Percentiles rank a stretch among this genome's conserved stretches.
These are phyloP conservation scores for Plecturocebus donacophilus DNA, from an alignment of 2,113 vertebrate species.

Conservation along the genomic window DNA sequence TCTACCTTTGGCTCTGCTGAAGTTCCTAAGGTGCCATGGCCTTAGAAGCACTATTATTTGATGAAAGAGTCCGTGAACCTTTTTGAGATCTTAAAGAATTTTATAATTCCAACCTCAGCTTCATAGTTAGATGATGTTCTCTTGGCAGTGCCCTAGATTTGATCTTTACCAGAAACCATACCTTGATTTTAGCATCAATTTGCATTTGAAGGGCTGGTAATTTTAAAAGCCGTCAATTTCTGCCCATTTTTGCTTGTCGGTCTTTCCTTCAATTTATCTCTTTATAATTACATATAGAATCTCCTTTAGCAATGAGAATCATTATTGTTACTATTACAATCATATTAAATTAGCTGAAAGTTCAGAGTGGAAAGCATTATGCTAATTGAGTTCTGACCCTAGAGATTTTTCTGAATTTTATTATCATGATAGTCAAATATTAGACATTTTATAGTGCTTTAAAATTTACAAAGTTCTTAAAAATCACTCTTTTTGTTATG, in stretches of 20 bases:
- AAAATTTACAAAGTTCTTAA: not conserved
- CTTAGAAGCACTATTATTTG: not conserved
- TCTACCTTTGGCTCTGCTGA: not conserved
- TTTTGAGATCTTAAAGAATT: not conserved
- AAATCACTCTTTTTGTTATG: not conserved
- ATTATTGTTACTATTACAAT: not conserved
- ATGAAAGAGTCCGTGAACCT: not conserved
- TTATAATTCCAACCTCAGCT: not conserved
- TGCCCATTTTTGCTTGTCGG: not conserved
- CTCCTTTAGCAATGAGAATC: not conserved
- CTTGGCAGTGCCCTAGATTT: not conserved
- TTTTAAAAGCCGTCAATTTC: not conserved
- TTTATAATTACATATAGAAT: not conserved
- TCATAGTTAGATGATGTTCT: not conserved
- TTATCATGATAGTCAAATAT: not conserved
- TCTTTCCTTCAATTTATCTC: not conserved
- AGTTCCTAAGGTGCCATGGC: not conserved
- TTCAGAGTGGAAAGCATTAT: slow-evolving; percentile 12
- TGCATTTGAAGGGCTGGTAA: not conserved
- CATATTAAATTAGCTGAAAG: slow-evolving; percentile 10
- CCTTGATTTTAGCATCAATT: not conserved
- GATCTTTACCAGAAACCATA: not conserved
- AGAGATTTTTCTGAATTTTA: not conserved
- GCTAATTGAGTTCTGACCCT: not conserved
- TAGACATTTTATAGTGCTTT: not conserved